A percentile compares a stretch with the other conserved stretches of the same genome.
phyloP scores from a whole-genome alignment of 2,113 vertebrate species.

The Caranx melampygus region DNA sequence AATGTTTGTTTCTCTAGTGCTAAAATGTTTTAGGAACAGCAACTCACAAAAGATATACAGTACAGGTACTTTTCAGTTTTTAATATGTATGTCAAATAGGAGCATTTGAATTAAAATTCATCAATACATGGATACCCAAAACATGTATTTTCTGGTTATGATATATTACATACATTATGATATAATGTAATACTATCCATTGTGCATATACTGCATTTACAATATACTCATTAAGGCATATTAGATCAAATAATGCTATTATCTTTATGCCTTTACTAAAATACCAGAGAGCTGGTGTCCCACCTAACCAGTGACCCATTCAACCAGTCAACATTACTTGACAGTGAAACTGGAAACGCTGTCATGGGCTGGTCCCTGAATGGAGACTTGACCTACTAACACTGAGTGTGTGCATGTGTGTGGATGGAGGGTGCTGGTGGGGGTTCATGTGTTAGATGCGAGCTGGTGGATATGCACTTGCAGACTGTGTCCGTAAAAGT shows the following conservation, averaged over 20 bases:
- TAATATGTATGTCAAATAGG: too few relatives aligned
- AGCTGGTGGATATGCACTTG: neutral
- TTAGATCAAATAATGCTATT: neutral
- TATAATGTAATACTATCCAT: too few relatives aligned
- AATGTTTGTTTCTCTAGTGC: neutral
- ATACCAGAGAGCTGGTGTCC: slow-evolving; percentile 23
- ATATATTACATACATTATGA: too few relatives aligned
- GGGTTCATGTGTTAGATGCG: slow-evolving; percentile 10
- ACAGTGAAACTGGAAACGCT: slow-evolving; percentile 51
- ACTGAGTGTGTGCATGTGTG: slow-evolving; percentile 10
- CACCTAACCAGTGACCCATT: slow-evolving; percentile 57
- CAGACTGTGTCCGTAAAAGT: neutral
- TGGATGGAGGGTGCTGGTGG: slow-evolving; percentile 1
- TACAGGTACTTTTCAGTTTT: neutral
- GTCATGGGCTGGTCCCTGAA: slow-evolving; percentile 44
- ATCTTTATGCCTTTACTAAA: slow-evolving; percentile 1
- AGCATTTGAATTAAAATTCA: too few relatives aligned
- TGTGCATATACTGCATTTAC: neutral
- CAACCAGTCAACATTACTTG: slow-evolving; percentile 46
- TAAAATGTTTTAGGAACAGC: neutral
- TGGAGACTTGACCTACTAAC: slow-evolving; percentile 57
- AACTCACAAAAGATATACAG: neutral
- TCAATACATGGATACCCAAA: neutral
- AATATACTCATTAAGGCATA: neutral
- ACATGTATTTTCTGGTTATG: too few relatives aligned